Evolutionary conservation across 1,140 invertebrate species (phyloP), one percentile per base, ranked within the genome.

Genomic region (Drosophila nannoptera): DNA sequence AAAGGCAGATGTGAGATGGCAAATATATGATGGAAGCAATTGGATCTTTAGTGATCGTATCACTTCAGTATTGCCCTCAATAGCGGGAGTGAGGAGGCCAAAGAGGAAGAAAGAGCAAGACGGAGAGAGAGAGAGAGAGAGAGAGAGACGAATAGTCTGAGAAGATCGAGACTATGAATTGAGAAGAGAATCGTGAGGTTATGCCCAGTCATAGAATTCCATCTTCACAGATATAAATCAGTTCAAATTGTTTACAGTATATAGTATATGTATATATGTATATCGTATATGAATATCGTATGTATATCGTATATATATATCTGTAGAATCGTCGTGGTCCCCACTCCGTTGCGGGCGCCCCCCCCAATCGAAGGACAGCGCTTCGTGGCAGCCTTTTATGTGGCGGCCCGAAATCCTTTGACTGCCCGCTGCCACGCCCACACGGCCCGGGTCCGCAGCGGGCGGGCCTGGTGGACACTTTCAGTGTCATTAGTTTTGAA

Each of bases 401-500:
- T 64, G 61, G 50, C 31, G 14, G 36, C 22, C 22, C n/a, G n/a
- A 42, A 52, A 59, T 48, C 63, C 38, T 52, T 59, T 59, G 22
- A 31, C 32, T 46, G 42, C 32, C 29, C 32, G 14, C 32, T 38
- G 52, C n/a, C 61, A 50, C 42, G 52, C 62, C 52, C 40, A 22
- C 38, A 5, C n/a, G 12, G 40, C n/a, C 11, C 40, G 4, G 7
- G 40, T 14, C 14, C n/a, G n/a, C 40, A 43, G 40, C 40, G 45
- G 33, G 49, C 14, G 48, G 46, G 46, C 35, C 50, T 32, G 11
- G 45, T 69, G 78, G 60, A 70, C 62, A 73, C 71, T 84, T 22
- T 83, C 78, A 75, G 78, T 83, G 78, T 83, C 78, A 83, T 83
- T 83, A 83, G 78, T 83, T 83, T 83, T 83, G 78, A 83, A 83